Percentiles rank a stretch among this genome's conserved stretches.
These are phyloP conservation scores for Actenoides hombroni DNA, from an alignment of 2,113 vertebrate genomes.

Conservation along the genomic window DNA sequence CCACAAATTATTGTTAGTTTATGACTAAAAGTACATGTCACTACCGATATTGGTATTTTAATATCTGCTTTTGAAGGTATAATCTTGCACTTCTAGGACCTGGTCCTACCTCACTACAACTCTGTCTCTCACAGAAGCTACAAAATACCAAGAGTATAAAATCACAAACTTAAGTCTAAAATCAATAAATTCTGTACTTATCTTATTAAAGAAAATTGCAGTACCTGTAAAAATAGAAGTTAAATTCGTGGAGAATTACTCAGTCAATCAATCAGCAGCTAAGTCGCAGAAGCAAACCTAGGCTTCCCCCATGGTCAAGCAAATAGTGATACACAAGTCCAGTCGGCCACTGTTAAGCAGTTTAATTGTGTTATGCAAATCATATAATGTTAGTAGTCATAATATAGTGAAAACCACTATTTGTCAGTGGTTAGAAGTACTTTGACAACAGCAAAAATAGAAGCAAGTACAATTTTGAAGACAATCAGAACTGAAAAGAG, in stretches of 20 bases:
- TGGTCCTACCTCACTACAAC: background rate
- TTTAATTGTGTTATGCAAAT: background rate
- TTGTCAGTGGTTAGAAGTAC: background rate
- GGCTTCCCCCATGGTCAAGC: background rate
- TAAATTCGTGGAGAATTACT: background rate
- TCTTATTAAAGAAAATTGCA: background rate
- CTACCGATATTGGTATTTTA: background rate
- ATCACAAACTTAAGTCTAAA: background rate
- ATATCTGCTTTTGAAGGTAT: background rate
- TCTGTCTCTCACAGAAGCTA: background rate
- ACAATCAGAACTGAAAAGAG: background rate
- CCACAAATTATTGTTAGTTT: background rate
- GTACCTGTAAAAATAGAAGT: background rate
- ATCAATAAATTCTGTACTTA: background rate
- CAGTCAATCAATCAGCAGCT: background rate
- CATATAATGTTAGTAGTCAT: background rate
- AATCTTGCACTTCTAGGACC: background rate
- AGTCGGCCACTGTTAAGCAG: background rate
- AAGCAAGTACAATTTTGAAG: background rate
- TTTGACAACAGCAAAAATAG: constrained; percentile 4
- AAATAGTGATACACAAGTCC: background rate
- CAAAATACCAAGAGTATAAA: background rate
- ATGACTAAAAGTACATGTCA: background rate
- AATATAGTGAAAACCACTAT: background rate
- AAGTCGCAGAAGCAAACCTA: background rate